Evolutionary conservation across 2,113 vertebrate species (phyloP).

Genomic region (Ivindomyrus marchei): DNA sequence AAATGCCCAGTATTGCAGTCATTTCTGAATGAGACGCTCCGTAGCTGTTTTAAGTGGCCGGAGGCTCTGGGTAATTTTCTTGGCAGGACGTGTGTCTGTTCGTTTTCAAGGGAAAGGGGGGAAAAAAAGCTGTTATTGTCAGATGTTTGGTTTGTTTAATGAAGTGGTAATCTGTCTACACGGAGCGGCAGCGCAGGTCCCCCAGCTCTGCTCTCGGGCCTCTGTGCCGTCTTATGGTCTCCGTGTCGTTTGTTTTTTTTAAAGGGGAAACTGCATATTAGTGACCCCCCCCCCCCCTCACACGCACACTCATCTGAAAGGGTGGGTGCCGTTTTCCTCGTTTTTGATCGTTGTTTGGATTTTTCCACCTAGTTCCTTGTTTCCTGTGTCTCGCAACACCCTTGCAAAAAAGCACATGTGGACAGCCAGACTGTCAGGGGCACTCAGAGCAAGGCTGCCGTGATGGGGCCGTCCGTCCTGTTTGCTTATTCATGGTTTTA

Average conservation of each 20-base stretch:
- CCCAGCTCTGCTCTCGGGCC: background rate
- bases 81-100: slow-evolving; percentile 42
- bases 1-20: slow-evolving; percentile 55
- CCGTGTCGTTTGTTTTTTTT: background rate
- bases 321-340: background rate
- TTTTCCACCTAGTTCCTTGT: background rate
- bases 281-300: background rate
- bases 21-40: slow-evolving; percentile 41
- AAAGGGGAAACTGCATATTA: background rate
- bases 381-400: background rate
- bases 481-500: background rate
- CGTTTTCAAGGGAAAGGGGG: background rate
- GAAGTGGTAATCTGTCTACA: slow-evolving; percentile 60
- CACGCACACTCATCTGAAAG: background rate
- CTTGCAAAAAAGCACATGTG: background rate
- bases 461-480: background rate
- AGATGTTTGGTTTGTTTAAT: slow-evolving; percentile 53
- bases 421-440: background rate
- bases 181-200: slow-evolving; percentile 39
- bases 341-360: background rate
- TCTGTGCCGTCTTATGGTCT: background rate
- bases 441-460: background rate
- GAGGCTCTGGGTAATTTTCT: slow-evolving; percentile 38
- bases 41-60: slow-evolving; percentile 50
- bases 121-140: slow-evolving; percentile 41